phyloP scores from a whole-genome alignment of 2,113 vertebrate species.

The Tachysurus vachellii region DNA sequence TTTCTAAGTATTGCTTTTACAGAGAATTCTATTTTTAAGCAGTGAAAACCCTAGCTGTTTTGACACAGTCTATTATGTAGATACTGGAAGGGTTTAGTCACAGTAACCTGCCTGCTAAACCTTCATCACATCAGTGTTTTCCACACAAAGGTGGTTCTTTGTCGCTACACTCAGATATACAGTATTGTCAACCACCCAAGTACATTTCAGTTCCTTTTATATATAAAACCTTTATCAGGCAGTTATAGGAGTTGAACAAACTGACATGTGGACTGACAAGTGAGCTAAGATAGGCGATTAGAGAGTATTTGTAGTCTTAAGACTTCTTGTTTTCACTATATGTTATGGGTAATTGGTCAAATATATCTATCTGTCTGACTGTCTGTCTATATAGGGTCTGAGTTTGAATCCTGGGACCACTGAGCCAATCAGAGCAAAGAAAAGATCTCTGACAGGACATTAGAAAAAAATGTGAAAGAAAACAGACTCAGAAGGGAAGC shows the following conservation, averaged over 20 bases:
- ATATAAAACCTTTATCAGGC: not conserved
- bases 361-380: not conserved
- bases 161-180: not conserved
- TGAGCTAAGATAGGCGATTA: not conserved
- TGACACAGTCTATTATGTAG: no score
- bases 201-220: not conserved
- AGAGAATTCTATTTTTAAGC: no score
- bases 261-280: not conserved
- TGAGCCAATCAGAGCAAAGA: not conserved
- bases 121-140: not conserved
- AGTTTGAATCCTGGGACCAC: no score
- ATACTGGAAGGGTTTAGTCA: not conserved
- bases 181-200: not conserved
- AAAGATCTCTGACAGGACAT: not conserved
- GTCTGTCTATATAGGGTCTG: no score
- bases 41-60: no score
- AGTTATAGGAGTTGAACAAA: not conserved
- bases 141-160: no score
- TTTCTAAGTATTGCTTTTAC: no score
- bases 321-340: not conserved
- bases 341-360: not conserved
- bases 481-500: not conserved
- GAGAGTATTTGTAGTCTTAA: not conserved
- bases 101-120: not conserved
- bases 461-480: not conserved